Percentiles rank a stretch among this genome's conserved stretches.
Conservation (phyloP, 2,888 invertebrate genomes). For the Polyommatus icarus region DNA sequence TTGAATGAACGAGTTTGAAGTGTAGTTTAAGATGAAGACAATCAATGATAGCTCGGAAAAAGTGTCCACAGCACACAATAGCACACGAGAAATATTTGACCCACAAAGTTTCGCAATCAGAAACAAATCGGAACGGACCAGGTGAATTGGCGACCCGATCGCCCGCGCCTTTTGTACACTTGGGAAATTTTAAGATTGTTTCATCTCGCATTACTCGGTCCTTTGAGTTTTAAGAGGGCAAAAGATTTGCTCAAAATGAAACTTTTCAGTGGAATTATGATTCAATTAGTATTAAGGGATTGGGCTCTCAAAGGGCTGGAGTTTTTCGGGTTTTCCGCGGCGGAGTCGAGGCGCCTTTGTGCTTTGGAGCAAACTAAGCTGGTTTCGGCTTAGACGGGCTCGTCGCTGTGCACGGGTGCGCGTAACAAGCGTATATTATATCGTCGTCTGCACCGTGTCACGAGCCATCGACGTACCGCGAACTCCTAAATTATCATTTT, state of each 20-base stretch:
- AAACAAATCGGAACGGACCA: constrained; percentile 38
- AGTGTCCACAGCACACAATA: neutral
- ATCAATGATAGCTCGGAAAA: neutral
- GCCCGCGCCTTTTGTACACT: constrained; percentile 56
- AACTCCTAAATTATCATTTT: neutral
- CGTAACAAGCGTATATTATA: constrained; percentile 55
- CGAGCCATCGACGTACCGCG: constrained; percentile 32
- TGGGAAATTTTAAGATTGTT: constrained; percentile 66
- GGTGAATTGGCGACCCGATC: constrained; percentile 64
- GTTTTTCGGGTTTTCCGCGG: constrained; percentile 72
- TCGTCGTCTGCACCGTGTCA: constrained; percentile 37
- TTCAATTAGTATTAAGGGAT: constrained; percentile 81
- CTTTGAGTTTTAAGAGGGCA: constrained; percentile 64
- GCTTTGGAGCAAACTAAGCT: constrained; percentile 73
- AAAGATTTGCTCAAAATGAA: constrained; percentile 78
- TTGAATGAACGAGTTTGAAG: no score
- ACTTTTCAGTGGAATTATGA: constrained; percentile 77
- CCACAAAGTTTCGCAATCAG: constrained; percentile 17
- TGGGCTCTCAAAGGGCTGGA: constrained; percentile 71
- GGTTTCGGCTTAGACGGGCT: constrained; percentile 64
- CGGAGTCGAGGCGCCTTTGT: constrained; percentile 68
- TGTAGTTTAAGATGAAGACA: neutral
- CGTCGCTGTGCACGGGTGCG: constrained; percentile 59
- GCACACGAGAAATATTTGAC: neutral
- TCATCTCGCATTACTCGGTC: constrained; percentile 61